These are phyloP conservation scores for Ceraclea dissimilis DNA, from an alignment of 2,888 invertebrate species.

Conservation along the genomic window DNA sequence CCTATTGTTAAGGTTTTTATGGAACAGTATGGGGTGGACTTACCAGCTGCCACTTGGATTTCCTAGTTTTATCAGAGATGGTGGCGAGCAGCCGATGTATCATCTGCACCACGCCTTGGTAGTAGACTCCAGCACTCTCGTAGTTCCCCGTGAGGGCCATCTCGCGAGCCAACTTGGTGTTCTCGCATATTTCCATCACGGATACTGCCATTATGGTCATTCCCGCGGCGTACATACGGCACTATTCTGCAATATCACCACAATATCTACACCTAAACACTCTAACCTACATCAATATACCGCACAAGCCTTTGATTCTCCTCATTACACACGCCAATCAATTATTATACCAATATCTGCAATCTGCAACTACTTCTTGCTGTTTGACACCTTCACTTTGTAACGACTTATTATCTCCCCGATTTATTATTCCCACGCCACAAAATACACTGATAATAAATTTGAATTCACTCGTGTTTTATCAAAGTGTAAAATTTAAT, in stretches of 20 bases:
- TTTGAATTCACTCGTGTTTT: background rate
- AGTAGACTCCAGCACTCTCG: constrained; percentile 88
- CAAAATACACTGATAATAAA: no score
- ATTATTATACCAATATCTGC: no score
- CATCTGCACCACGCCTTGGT: constrained; percentile 88
- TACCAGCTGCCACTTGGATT: constrained; percentile 86
- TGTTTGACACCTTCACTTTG: background rate
- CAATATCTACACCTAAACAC: background rate
- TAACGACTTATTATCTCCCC: no score
- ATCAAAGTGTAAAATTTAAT: background rate
- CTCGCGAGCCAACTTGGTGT: constrained; percentile 90
- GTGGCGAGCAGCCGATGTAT: constrained; percentile 75
- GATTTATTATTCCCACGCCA: no score
- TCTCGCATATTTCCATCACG: constrained; percentile 88
- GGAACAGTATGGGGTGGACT: constrained; percentile 34
- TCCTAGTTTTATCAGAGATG: constrained; percentile 72
- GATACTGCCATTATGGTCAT: constrained; percentile 82
- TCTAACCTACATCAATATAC: background rate
- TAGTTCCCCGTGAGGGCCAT: constrained; percentile 94
- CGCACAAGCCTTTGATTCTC: no score
- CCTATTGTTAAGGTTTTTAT: no score
- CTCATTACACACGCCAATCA: no score
- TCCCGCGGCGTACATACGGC: constrained; percentile 32
- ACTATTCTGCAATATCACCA: background rate
- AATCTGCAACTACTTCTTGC: background rate